Base-by-base conservation (phyloP, 2,888 invertebrate genomes). In the Cylindroiulus punctatus region DNA sequence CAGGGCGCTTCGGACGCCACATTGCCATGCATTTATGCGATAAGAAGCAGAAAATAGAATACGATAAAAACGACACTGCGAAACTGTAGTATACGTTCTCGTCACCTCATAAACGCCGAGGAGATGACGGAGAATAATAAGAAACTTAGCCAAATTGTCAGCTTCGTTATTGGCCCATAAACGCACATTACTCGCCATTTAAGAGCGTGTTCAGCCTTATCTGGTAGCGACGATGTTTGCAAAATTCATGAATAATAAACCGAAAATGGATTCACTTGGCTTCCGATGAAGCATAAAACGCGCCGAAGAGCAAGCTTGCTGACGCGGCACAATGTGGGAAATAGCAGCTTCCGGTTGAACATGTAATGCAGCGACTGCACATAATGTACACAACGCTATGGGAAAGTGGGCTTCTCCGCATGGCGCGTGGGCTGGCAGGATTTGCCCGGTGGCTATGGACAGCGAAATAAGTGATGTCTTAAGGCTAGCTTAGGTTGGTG, bases 131-230 rank as follows among this genome's bases (percentile, higher is more conserved):
- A 19, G 52, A 52, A 52, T 52, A 52, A 52, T 52, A 52, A 52
- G 52, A 52, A 52, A 52, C 52, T 52, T 52, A 52, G 52, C 52
- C 52, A 52, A 52, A 52, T 52, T 52, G 52, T 52, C 52, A 52
- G 52, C 52, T 52, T 52, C 52, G 52, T 52, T 52, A 52, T 19
- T 52, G 52, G 52, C 52, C 52, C 19, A 52, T 52, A 52, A 52
- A 52, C 19, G 52, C 52, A 52, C 52, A 52, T 52, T 52, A 52
- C 52, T 52, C 19, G 52, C 52, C 52, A 19, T 52, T 52, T 52
- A 52, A 52, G 52, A 17, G 52, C 19, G 52, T 52, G 52, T 52
- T 52, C 52, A 52, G 52, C 52, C 52, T 52, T 52, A 52, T 52
- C 52, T 52, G 17, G 52, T 52, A 17, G 1, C 19, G 19, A 52